Evolutionary conservation across 2,888 invertebrate species (phyloP), one percentile per base, ranked within the genome.

Genomic region (Diaperis boleti): DNA sequence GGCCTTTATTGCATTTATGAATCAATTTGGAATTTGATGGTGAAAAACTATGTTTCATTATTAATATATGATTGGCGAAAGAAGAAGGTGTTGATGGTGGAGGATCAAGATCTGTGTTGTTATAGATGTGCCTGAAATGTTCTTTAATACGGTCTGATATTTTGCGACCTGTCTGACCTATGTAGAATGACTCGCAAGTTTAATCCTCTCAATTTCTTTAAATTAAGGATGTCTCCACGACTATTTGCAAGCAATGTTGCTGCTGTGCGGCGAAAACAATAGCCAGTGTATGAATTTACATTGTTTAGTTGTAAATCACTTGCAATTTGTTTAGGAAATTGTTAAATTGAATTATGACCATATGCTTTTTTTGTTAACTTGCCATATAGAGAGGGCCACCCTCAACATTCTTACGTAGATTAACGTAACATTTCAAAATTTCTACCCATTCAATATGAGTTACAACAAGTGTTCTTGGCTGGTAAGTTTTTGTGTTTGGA

Each of bases 221-320:
- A 39, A 6, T 39, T 11, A 7, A 39, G 17, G 10, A 15, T 13
- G 10, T 39, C 39, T 14, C 17, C 39, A 13, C 17, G 13, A 39
- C 14, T 39, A 13, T 39, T 13, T 4, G 17, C 17, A 7, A 39
- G n/a, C 6, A 39, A 13, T 8, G 13, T 17, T 11, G 39, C 17
- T 39, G 39, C 39, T 14, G 39, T 39, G 3, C 39, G 39, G 6
- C 39, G 39, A n/a, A 39, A 39, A 13, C 11, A 5, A 17, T 39
- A 15, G 6, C 39, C 39, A 15, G 39, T 39, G 17, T 13, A 39
- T 39, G 13, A 13, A 39, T 7, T 39, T 4, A 17, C 2, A 13
- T 39, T 17, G 15, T 13, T 17, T 17, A 39, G 10, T 39, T 39
- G 10, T 39, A 39, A 13, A 39, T 39, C 10, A 7, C 7, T 11